phyloP scores from a whole-genome alignment of 1,140 invertebrate species.

The Drosophila yakuba region DNA sequence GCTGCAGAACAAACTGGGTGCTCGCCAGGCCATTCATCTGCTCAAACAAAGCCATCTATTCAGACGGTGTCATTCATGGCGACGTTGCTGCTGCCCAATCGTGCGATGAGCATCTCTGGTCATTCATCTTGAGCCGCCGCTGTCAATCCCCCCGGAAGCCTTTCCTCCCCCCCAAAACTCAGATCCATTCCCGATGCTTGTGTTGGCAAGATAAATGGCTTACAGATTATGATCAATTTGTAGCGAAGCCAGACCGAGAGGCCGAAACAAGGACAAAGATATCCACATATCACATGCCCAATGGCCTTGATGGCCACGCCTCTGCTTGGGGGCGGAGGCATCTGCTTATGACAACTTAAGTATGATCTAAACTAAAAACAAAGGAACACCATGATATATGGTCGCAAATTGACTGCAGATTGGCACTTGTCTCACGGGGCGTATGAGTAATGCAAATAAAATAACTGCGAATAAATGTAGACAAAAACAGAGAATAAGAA shows the following conservation, averaged over 20 bases:
- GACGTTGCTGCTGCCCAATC: slow-evolving; percentile 63
- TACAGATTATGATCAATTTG: slow-evolving; percentile 83
- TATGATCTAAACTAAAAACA: slow-evolving; percentile 37
- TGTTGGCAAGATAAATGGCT: slow-evolving; percentile 71
- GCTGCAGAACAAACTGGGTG: slow-evolving; percentile 25
- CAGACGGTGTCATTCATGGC: slow-evolving; percentile 69
- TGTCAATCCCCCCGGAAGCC: slow-evolving; percentile 23
- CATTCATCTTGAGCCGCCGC: slow-evolving; percentile 70
- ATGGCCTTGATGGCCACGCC: slow-evolving; percentile 64
- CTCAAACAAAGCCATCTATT: slow-evolving; percentile 81
- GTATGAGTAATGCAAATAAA: slow-evolving; percentile 33
- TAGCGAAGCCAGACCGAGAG: slow-evolving; percentile 41
- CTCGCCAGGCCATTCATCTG: slow-evolving; percentile 75
- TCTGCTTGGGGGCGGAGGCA: slow-evolving; percentile 35
- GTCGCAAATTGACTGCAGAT: slow-evolving; percentile 51
- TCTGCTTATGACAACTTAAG: slow-evolving; percentile 80
- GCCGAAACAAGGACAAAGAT: slow-evolving; percentile 35
- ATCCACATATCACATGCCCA: slow-evolving; percentile 43
- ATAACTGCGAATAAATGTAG: too few relatives aligned
- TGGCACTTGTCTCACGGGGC: slow-evolving; percentile 41
- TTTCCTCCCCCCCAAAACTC: slow-evolving; percentile 12
- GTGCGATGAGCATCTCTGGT: slow-evolving; percentile 70
- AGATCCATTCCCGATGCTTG: slow-evolving; percentile 33
- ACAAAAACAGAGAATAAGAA: too few relatives aligned
- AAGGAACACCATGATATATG: slow-evolving; percentile 57